Base-by-base conservation (phyloP, 1,140 invertebrate genomes). In the Elysia chlorotica region DNA sequence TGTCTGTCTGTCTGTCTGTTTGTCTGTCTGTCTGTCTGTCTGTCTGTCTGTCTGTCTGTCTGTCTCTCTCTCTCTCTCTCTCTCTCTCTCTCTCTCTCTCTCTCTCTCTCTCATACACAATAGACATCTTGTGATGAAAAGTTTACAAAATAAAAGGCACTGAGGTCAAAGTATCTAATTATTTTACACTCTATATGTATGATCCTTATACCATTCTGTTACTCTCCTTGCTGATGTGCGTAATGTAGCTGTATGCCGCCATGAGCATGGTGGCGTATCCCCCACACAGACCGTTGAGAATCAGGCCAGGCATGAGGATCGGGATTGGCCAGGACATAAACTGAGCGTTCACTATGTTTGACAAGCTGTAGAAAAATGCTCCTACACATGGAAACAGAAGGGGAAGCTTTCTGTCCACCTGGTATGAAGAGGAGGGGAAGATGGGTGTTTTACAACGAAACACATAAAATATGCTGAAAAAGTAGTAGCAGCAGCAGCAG, bases 221-320 rank as follows among this genome's bases (percentile, higher is more conserved):
- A 83, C 93, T 91, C 67, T 93, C 90, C 10, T 91, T 92, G 0
- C 94, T 95, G 6, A 95, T 92, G 82, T 96, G 94, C 0, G 92
- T 93, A 56, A 96, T 93, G 79, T 95, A 96, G 83, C 94, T 95
- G 83, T 96, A 96, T 37, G 93, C 91, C 21, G 93, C 93, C 92
- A 96, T 95, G 75, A 95, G 92, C 91, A 95, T 93, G 23, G 93
- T 93, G 78, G 95, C 93, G 91, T 93, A 94, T 2, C 94, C 94
- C 0, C 93, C 93, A 3, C 93, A 92, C 0, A 96, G 78, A 0
- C 89, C 89, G 57, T 84, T 85, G 0, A 89, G n/a, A 33, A 84
- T 33, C 36, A 78, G 79, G 41, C 87, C 87, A 68, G 89, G 69
- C 35, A 88, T 74, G 36, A 89, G 76, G 68, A 81, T 84, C 10